Conservation (phyloP, 2,888 invertebrate genomes). For the Morpho deidamia region DNA sequence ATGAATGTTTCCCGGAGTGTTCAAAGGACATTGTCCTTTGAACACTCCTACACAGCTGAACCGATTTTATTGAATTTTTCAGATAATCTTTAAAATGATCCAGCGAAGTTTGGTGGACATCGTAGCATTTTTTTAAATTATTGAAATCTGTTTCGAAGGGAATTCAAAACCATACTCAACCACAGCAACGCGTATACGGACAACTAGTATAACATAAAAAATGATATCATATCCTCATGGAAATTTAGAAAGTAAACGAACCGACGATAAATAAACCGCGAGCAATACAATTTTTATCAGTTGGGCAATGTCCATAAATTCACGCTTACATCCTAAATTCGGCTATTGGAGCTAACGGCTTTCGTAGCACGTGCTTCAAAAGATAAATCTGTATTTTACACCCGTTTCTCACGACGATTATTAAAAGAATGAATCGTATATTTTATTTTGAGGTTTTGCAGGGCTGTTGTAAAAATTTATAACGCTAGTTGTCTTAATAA, state of each 20-base stretch:
- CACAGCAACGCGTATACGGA: no score
- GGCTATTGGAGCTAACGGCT: conserved; percentile 45
- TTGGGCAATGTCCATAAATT: conserved; percentile 60
- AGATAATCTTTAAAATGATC: no score
- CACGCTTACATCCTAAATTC: conserved; percentile 57
- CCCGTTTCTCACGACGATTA: conserved; percentile 35
- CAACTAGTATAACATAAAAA: no score
- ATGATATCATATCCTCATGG: no score
- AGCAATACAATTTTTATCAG: conserved; percentile 68
- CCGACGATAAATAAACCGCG: conserved; percentile 42
- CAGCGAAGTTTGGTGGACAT: no score
- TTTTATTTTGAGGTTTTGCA: conserved; percentile 26
- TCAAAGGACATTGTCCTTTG: no score
- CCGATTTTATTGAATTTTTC: no score
- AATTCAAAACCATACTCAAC: no score
- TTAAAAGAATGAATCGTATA: conserved; percentile 30
- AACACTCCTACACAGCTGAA: no score
- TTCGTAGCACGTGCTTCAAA: conserved; percentile 40
- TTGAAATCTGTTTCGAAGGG: no score
- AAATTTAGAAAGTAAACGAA: neutral
- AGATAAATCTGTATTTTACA: conserved; percentile 49
- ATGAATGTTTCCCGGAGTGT: no score
- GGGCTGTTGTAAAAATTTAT: conserved; percentile 25
- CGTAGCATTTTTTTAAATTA: no score
- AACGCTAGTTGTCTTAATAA: conserved; percentile 9